phyloP scores from a whole-genome alignment of 1,140 invertebrate genomes.

The Marisa cornuarietis region DNA sequence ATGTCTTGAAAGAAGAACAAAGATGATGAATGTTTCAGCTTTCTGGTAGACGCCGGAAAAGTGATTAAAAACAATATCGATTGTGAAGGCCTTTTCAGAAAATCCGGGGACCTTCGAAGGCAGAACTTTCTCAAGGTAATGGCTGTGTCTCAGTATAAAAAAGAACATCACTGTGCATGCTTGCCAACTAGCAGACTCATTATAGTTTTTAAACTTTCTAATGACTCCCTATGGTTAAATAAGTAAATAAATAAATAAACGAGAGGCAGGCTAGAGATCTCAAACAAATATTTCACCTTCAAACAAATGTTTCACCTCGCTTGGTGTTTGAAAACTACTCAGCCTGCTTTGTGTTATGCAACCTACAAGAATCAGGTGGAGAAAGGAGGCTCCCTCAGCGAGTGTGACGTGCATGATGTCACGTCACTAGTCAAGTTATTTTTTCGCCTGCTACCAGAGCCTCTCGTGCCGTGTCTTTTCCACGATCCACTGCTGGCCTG shows the following conservation, averaged over 20 bases:
- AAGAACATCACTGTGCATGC: too few relatives aligned
- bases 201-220: background rate
- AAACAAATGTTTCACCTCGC: background rate
- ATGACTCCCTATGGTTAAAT: background rate
- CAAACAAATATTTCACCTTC: background rate
- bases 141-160: background rate
- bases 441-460: conserved; percentile 21
- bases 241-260: too few relatives aligned
- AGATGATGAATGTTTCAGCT: background rate
- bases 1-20: too few relatives aligned
- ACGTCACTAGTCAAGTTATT: conserved; percentile 18
- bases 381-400: background rate
- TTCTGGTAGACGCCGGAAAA: conserved; percentile 15
- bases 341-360: background rate
- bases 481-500: conserved; percentile 18
- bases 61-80: background rate
- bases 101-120: conserved; percentile 8
- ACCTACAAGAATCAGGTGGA: background rate
- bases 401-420: conserved; percentile 7
- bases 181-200: background rate
- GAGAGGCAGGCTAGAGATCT: too few relatives aligned
- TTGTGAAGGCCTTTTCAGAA: conserved; percentile 12
- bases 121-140: conserved; percentile 12
- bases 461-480: conserved; percentile 15
- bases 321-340: background rate